These are phyloP conservation scores for Gryon sp. DNA, from an alignment of 1,140 invertebrate genomes.

Conservation along the genomic window DNA sequence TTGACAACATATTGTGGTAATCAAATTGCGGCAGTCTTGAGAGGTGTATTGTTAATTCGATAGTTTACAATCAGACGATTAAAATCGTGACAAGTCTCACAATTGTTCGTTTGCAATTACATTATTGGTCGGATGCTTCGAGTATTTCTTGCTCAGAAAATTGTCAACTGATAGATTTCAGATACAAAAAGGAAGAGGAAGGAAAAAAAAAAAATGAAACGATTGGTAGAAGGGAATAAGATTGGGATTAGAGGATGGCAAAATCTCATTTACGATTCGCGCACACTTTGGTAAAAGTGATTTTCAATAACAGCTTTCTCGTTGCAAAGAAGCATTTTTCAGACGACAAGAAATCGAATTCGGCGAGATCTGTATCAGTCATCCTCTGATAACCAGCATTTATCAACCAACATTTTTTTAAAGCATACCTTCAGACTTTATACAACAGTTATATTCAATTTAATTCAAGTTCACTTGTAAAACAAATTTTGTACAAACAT, in stretches of 20 bases:
- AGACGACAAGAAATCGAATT: conserved; percentile 28
- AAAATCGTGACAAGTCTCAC: neutral
- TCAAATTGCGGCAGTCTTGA: conserved; percentile 29
- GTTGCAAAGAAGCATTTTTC: conserved; percentile 23
- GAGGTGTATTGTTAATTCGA: conserved; percentile 20
- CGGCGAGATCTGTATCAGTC: conserved; percentile 21
- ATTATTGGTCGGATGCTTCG: conserved; percentile 2
- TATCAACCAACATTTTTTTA: no score
- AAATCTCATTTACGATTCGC: conserved; percentile 27
- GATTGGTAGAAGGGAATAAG: conserved; percentile 5
- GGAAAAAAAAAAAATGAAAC: neutral
- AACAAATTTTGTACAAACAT: no score
- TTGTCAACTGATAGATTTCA: no score
- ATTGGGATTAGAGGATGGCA: neutral
- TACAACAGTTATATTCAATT: no score
- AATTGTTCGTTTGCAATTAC: conserved; percentile 16
- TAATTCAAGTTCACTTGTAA: no score
- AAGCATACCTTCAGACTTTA: no score
- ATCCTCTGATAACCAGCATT: no score
- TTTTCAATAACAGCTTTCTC: conserved; percentile 50
- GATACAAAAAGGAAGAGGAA: no score
- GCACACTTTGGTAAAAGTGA: conserved; percentile 12
- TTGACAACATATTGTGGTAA: conserved; percentile 27
- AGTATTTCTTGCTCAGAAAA: conserved; percentile 21
- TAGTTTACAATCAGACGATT: conserved; percentile 38